Percentiles rank a stretch among this genome's conserved stretches.
These are phyloP conservation scores for Asobara japonica DNA, from an alignment of 1,140 invertebrate species.

Conservation along the genomic window DNA sequence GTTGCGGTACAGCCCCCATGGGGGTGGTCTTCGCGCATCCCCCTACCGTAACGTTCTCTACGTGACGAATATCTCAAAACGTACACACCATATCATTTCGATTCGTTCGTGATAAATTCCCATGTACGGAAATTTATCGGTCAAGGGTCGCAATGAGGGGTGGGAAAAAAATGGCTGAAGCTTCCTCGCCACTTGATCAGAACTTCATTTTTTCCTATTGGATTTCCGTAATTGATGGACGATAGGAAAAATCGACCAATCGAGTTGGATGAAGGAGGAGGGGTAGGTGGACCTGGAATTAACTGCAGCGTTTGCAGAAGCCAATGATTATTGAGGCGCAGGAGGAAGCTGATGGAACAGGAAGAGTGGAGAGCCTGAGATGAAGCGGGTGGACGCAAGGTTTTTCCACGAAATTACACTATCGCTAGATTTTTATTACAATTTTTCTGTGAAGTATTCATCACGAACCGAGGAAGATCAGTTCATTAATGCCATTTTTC, in stretches of 20 bases:
- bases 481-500: no score
- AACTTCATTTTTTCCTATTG: conserved; percentile 9
- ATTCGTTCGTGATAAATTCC: not conserved
- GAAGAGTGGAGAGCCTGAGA: conserved; percentile 36
- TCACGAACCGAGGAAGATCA: no score
- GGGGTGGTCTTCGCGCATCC: conserved; percentile 43
- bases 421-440: no score
- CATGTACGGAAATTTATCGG: not conserved
- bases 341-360: not conserved
- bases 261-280: conserved; percentile 1
- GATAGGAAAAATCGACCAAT: conserved; percentile 21
- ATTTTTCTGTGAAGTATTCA: no score
- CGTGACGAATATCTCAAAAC: conserved; percentile 11
- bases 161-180: not conserved
- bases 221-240: not conserved
- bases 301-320: conserved; percentile 55
- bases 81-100: not conserved
- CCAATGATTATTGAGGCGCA: conserved; percentile 43
- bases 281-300: conserved; percentile 41
- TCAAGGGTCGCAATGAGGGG: not conserved
- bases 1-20: conserved; percentile 50
- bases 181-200: not conserved
- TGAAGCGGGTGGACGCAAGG: not conserved
- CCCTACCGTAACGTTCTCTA: not conserved
- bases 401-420: conserved; percentile 58